These are phyloP conservation scores for Zosterops lateralis DNA, from an alignment of 2,113 vertebrate species.

Conservation along the genomic window DNA sequence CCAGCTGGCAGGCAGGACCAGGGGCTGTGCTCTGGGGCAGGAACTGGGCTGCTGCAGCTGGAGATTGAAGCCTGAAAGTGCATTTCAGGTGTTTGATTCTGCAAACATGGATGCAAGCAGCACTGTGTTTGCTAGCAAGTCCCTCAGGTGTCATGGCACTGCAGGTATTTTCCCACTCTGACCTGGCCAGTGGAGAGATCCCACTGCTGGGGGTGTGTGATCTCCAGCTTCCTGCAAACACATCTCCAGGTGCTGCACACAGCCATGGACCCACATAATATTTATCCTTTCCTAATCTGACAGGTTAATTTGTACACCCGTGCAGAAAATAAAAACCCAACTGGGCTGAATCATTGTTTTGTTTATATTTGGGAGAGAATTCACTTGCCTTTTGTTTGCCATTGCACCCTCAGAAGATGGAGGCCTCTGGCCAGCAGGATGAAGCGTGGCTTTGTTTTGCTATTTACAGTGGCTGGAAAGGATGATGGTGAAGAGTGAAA, in stretches of 20 bases:
- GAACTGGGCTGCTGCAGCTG: not conserved
- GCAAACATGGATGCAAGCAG: not conserved
- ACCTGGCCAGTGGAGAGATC: not conserved
- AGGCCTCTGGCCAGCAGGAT: conserved; percentile 12
- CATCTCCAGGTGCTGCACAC: not conserved
- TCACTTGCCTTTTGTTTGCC: not conserved
- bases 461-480: conserved; percentile 7
- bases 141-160: not conserved
- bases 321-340: not conserved
- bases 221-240: not conserved
- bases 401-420: not conserved
- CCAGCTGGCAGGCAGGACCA: not conserved
- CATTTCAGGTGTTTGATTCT: not conserved
- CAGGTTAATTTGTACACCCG: not conserved
- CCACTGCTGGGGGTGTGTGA: not conserved
- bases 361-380: not conserved
- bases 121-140: not conserved
- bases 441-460: conserved; percentile 11
- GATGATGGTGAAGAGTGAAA: not conserved
- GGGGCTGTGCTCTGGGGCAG: not conserved
- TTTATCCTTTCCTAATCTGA: not conserved
- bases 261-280: not conserved
- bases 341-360: not conserved
- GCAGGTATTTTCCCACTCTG: not conserved
- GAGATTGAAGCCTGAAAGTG: not conserved